phyloP scores from a whole-genome alignment of 2,113 vertebrate genomes.

The Colius striatus region DNA sequence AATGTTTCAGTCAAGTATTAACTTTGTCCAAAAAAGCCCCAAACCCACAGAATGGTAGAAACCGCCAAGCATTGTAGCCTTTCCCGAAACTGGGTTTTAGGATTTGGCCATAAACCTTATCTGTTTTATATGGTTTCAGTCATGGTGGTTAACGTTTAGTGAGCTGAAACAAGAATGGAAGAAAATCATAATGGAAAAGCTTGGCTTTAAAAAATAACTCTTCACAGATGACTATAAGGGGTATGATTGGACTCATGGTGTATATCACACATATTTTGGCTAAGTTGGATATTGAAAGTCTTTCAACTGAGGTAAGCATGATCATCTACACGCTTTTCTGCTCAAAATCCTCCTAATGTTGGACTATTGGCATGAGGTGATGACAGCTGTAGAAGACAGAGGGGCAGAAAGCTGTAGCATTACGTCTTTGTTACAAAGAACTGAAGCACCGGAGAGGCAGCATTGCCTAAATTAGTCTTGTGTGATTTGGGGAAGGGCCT shows the following conservation, averaged over 20 bases:
- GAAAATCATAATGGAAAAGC: constrained; percentile 29
- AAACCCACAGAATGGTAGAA: neutral
- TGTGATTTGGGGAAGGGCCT: neutral
- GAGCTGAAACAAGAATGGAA: constrained; percentile 43
- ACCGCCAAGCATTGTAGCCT: neutral
- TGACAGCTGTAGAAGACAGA: constrained; percentile 37
- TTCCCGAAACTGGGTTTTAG: neutral
- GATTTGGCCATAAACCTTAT: constrained; percentile 7
- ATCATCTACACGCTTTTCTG: neutral
- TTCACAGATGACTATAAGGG: neutral
- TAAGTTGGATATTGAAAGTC: neutral
- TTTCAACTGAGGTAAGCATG: constrained; percentile 15
- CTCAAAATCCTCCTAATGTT: neutral
- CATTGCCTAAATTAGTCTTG: neutral
- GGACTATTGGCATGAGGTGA: neutral
- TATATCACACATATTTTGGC: neutral
- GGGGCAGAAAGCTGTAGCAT: neutral
- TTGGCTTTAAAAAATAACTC: neutral
- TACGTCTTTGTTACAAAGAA: neutral
- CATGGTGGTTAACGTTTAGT: constrained; percentile 9
- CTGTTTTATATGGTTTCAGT: constrained; percentile 24
- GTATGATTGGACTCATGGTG: neutral
- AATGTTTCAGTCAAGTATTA: neutral
- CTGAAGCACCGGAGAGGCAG: neutral
- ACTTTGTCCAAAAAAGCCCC: neutral